Evolutionary conservation across 2,888 invertebrate species (phyloP), one percentile per base, ranked within the genome.

Genomic region (Malacosoma neustria): DNA sequence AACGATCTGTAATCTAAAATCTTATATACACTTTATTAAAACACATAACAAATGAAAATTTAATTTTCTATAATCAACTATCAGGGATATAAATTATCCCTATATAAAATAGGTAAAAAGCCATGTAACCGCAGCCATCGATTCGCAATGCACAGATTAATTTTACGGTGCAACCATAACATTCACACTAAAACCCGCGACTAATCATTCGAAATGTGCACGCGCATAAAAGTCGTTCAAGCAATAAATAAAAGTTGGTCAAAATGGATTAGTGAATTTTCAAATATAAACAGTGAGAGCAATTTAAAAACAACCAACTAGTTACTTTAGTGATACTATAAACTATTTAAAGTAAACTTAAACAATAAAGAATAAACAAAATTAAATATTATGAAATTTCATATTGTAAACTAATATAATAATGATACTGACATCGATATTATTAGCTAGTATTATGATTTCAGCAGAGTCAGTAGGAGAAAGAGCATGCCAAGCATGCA

Each of bases 401-500:
- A n/a, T n/a, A n/a, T n/a, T n/a, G n/a, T n/a, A n/a, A n/a, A n/a
- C n/a, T n/a, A n/a, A n/a, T n/a, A n/a, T n/a, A 22, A 22, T 22
- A 22, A 9, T 22, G 22, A 9, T 4, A 22, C 5, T 22, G 9
- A 22, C 1, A 22, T 7, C 5, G 22, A 22, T 22, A 9, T 22
- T 22, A 22, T 22, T 22, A n/a, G 13, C 30, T 42, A 5, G 30
- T 43, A 35, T 29, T 30, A 34, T 43, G 0, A 32, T 41, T 14
- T 43, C 47, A 30, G 52, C 46, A 3, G 37, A 47, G 34, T 30
- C 49, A 0, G 53, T 68, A 0, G 82, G 82, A 1, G 81, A 82
- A 35, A 77, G 64, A 42, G 72, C 82, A 0, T 71, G 73, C 9
- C 39, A 57, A 41, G 80, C 79, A 1, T 87, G 87, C 50, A 75